phyloP scores from a whole-genome alignment of 2,797 vertebrate species.

The Cygnus olor region DNA sequence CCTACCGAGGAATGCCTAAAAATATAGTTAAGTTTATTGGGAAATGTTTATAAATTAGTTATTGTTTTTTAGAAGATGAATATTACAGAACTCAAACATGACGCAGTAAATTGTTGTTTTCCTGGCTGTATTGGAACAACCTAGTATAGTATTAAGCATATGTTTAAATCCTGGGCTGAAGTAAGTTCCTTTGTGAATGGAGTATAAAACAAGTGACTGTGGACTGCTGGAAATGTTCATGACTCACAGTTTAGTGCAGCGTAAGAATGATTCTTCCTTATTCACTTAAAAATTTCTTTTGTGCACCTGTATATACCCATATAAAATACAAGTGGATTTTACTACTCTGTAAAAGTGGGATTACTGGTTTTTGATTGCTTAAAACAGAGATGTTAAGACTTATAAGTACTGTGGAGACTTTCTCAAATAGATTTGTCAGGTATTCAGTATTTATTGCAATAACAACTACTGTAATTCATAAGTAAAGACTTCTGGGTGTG shows the following conservation, averaged over 20 bases:
- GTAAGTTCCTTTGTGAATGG: background rate
- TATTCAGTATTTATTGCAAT: background rate
- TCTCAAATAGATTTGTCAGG: background rate
- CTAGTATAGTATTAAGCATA: background rate
- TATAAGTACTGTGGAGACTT: background rate
- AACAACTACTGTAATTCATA: background rate
- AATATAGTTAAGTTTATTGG: background rate
- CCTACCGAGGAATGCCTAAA: background rate
- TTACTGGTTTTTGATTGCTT: background rate
- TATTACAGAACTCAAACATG: background rate
- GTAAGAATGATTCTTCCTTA: background rate
- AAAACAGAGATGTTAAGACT: background rate
- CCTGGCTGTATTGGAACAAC: background rate
- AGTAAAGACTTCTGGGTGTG: background rate
- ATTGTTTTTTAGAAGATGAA: background rate
- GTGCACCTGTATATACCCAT: background rate
- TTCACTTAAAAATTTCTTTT: background rate
- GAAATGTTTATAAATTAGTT: background rate
- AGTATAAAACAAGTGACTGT: background rate
- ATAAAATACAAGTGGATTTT: slow-evolving; percentile 1
- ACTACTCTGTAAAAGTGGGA: background rate
- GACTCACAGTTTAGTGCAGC: background rate
- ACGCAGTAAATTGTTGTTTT: background rate
- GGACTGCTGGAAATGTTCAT: background rate
- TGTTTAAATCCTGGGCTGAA: background rate